Base-by-base conservation (phyloP, 2,113 vertebrate species). In the Scophthalmus maximus region DNA sequence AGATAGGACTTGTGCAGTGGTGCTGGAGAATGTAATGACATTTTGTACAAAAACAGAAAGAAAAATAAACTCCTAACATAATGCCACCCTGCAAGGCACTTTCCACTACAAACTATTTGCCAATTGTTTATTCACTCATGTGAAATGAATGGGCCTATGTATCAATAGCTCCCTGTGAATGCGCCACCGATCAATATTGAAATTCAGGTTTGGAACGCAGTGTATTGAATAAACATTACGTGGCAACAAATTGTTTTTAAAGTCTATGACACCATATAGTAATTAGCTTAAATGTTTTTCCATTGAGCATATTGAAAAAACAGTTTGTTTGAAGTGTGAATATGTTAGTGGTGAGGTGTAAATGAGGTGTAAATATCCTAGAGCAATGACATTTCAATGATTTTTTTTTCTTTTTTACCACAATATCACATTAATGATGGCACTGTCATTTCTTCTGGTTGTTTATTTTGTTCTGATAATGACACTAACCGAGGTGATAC, bases 191-290 rank as follows among this genome's bases (percentile, higher is more conserved):
- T 83, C 67, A 62, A 68, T 71, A 65, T 66, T 42, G n/a, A 83
- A 85, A 67, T 58, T 69, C 47, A 51, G 23, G 34, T 78, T 82
- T 68, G 27, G 44, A 78, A 52, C 51, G 8, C 18, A 76, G 23
- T 25, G 49, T 53, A 53, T 71, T 82, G 67, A 87, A 76, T 73
- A 70, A 72, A 60, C 58, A 76, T 59, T 71, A 51, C 60, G 69
- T 76, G 36, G 23, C n/a, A 70, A 65, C 32, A 38, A 80, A 65
- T 52, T 26, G 47, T 25, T 78, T 76, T 81, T 72, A 68, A 84
- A 77, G 11, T 5, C 61, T 66, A 50, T 51, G 42, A 49, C 36
- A 59, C 47, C 60, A 62, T 79, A 47, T 58, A 50, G 68, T 73
- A 60, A 78, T 81, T 26, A 36, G 9, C 42, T 25, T 55, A 44